Base-by-base conservation (phyloP, 2,797 vertebrate genomes). In the Leptatherina wallacei region DNA sequence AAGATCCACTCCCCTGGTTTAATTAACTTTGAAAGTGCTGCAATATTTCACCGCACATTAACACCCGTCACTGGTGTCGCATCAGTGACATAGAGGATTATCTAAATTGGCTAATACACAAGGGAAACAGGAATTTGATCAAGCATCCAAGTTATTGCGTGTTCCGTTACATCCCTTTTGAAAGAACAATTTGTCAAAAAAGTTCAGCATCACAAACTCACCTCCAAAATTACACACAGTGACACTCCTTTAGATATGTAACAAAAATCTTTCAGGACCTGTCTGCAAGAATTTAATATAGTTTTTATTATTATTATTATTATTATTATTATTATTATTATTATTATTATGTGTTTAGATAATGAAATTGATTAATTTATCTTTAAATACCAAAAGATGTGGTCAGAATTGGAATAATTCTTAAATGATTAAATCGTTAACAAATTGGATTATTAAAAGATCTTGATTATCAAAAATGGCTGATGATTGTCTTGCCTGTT, bases 401-500 rank as follows among this genome's bases (percentile, higher is more conserved):
- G 14, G 5, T 14, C 13, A 40, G 38, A 40, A 40, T 3, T 14
- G 6, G 6, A 47, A 30, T 7, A 24, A 4, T 35, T 35, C 9
- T 35, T 35, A 35, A 8, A 35, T 32, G 10, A 42, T 6, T 12
- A 27, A 27, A 27, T 27, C 6, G 1, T 7, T 9, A 61, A 61
- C 2, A 18, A 9, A n/a, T 40, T 16, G 0, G 44, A n/a, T 18
- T 47, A 22, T 49, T 22, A n/a, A 22, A n/a, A 49, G 1, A 10
- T 10, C 5, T 7, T 10, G 8, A 22, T 49, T 10, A 22, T 49
- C 30, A 27, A 55, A 3, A 13, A 1, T 16, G 0, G 3, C 12
- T 27, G 33, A 4, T 55, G 12, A 30, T 29, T 54, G 6, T 73
- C 93, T 92, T 91, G 91, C 95, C 95, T 95, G 93, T 95, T 95